A percentile compares a stretch with the other conserved stretches of the same genome.
Conservation (phyloP, 2,888 invertebrate genomes). For the Blera fallax region DNA sequence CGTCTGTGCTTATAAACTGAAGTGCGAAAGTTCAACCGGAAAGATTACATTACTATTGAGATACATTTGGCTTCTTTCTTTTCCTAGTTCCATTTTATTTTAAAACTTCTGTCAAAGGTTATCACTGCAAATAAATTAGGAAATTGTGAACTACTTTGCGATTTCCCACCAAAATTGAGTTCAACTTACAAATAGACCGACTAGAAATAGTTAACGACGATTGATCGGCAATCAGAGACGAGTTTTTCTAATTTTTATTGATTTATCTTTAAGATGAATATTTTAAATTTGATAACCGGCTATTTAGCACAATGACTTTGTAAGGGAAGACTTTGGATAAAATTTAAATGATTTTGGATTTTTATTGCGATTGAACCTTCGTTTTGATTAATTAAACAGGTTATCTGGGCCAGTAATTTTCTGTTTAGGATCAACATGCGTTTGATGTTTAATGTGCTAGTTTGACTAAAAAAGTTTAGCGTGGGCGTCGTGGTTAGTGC, state of each 20-base stretch:
- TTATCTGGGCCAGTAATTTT: neutral
- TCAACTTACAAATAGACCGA: neutral
- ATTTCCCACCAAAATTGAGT: slow-evolving; percentile 15
- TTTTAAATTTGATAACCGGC: neutral
- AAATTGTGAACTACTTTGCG: slow-evolving; percentile 42
- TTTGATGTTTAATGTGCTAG: too few species aligned
- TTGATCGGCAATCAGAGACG: neutral
- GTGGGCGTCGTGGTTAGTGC: too few species aligned
- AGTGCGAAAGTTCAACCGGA: slow-evolving; percentile 54
- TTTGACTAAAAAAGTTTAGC: too few species aligned
- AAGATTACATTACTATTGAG: slow-evolving; percentile 32
- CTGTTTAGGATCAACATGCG: too few species aligned
- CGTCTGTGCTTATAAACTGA: slow-evolving; percentile 6
- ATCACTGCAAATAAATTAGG: slow-evolving; percentile 33
- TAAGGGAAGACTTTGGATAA: neutral
- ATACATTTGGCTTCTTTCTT: slow-evolving; percentile 8
- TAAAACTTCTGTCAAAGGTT: slow-evolving; percentile 25
- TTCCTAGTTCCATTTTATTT: neutral
- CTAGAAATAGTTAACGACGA: neutral
- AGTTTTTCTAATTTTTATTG: neutral
- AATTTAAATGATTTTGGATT: neutral
- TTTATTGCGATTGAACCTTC: neutral
- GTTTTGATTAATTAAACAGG: neutral
- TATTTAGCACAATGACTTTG: neutral
- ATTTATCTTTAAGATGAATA: neutral